phyloP scores from a whole-genome alignment of 30 jellyfish, hydroid and myxozoan genomes.

The Catostylus mosaicus region DNA sequence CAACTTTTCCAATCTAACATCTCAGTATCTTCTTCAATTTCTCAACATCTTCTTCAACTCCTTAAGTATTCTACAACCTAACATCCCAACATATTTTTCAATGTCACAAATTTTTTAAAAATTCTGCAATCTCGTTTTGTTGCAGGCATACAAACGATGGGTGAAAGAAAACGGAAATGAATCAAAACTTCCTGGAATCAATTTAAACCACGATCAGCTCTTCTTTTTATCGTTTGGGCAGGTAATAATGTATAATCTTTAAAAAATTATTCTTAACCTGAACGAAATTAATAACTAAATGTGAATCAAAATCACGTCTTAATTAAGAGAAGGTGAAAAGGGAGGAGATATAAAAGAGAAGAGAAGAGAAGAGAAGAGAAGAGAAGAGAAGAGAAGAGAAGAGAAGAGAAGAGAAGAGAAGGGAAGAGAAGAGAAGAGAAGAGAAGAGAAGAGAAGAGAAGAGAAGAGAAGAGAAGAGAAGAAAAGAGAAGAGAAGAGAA shows the following conservation, averaged over 20 bases:
- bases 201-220: conserved; percentile 73
- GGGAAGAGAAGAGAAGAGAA: neutral
- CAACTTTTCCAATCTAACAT: too few species aligned
- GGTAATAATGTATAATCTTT: conserved; percentile 59
- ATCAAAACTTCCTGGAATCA: conserved; percentile 76
- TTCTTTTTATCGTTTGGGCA: conserved; percentile 83
- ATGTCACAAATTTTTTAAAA: too few species aligned
- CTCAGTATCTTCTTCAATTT: too few species aligned
- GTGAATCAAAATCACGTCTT: too few species aligned
- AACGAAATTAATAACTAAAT: too few species aligned
- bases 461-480: neutral
- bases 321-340: too few species aligned
- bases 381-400: too few species aligned
- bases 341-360: too few species aligned
- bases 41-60: too few species aligned
- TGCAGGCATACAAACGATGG: conserved; percentile 92
- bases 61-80: neutral
- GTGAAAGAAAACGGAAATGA: conserved; percentile 68
- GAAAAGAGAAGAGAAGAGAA: neutral
- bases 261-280: too few species aligned
- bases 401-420: neutral
- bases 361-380: too few species aligned
- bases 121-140: neutral
- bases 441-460: neutral
- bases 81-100: neutral